A percentile compares a stretch with the other conserved stretches of the same genome.
Conservation (phyloP, 2,113 vertebrate genomes). For the Mohoua ochrocephala region DNA sequence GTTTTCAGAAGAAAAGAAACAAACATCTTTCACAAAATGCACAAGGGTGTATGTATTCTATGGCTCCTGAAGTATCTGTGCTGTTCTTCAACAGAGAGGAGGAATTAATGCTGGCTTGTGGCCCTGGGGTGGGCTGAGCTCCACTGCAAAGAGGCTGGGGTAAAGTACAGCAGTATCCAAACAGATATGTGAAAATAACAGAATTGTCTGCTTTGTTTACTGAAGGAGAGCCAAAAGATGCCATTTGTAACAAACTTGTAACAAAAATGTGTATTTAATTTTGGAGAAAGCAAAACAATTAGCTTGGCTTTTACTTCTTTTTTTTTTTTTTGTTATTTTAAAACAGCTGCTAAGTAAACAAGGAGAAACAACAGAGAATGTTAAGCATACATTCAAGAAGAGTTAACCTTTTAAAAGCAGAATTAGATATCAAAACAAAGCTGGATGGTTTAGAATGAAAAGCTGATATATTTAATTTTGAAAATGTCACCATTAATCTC, state of each 20-base stretch:
- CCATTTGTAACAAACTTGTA: not conserved
- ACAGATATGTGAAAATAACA: not conserved
- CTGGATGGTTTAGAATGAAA: not conserved
- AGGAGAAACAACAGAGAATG: not conserved
- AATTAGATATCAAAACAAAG: not conserved
- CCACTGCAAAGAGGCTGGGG: not conserved
- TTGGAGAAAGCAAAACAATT: not conserved
- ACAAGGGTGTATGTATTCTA: not conserved
- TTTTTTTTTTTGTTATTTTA: not conserved
- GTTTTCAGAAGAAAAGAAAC: constrained; percentile 5
- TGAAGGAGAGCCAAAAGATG: not conserved
- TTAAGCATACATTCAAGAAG: not conserved
- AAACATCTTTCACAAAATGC: constrained; percentile 7
- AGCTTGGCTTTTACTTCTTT: not conserved
- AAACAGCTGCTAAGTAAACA: not conserved
- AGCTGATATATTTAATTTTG: not conserved
- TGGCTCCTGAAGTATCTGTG: not conserved
- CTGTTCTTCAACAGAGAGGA: not conserved
- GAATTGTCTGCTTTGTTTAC: not conserved
- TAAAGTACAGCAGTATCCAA: not conserved
- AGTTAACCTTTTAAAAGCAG: not conserved
- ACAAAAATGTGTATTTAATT: not conserved
- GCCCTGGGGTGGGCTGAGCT: not conserved
- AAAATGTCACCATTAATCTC: not conserved
- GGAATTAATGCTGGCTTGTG: not conserved